Percentiles rank a stretch among this genome's conserved stretches.
Evolutionary conservation across 1,140 invertebrate species (phyloP).

Genomic region (Antheraea mylitta): DNA sequence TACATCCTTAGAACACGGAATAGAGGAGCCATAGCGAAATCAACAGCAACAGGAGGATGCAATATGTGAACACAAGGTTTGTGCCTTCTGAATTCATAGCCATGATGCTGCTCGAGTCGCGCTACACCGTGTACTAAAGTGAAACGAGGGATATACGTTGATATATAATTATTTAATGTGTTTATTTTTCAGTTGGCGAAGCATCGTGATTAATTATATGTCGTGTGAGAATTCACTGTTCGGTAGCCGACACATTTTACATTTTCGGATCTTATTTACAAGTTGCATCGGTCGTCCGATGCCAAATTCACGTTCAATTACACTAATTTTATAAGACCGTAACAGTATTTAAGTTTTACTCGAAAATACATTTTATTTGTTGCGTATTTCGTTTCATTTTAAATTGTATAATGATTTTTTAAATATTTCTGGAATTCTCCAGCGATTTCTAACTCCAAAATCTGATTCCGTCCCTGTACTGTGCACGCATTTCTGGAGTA

Average conservation of each 20-base stretch:
- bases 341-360: too few relatives aligned
- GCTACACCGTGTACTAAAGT: conserved; percentile 37
- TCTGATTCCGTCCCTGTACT: conserved; percentile 46
- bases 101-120: conserved; percentile 36
- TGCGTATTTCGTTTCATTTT: background rate
- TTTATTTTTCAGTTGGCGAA: conserved; percentile 30
- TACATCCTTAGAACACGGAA: conserved; percentile 54
- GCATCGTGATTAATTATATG: conserved; percentile 54
- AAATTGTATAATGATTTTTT: too few relatives aligned
- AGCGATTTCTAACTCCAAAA: conserved; percentile 16
- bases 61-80: conserved; percentile 61
- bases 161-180: conserved; percentile 35
- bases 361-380: background rate
- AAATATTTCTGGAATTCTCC: conserved; percentile 36
- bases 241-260: background rate
- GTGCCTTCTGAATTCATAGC: conserved; percentile 55
- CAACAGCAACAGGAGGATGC: conserved; percentile 58
- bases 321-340: too few relatives aligned
- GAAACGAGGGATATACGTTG: conserved; percentile 30
- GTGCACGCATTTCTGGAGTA: conserved; percentile 61
- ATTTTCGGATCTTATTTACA: conserved; percentile 11
- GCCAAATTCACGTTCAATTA: conserved; percentile 6
- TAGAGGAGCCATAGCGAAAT: conserved; percentile 63
- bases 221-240: conserved; percentile 29
- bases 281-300: background rate